A percentile compares a stretch with the other conserved stretches of the same genome.
Evolutionary conservation across 2,113 vertebrate genomes (phyloP).

Genomic region (Paramisgurnus dabryanus): DNA sequence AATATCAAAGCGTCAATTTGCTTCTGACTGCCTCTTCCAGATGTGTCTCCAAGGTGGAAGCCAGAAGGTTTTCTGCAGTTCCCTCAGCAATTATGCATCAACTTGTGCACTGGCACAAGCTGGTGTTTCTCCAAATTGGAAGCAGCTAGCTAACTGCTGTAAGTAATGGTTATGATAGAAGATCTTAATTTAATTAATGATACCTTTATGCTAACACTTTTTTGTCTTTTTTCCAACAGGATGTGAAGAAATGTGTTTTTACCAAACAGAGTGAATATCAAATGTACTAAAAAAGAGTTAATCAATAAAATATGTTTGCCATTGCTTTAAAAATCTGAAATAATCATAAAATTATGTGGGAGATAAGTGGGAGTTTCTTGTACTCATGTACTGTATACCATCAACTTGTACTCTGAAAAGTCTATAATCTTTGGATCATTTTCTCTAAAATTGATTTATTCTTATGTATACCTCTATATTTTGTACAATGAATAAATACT

Average conservation of each 20-base stretch:
- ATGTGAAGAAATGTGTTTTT: not conserved
- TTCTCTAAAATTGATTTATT: not conserved
- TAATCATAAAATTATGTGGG: too few species aligned
- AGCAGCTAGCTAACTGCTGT: constrained; percentile 68
- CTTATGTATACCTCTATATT: not conserved
- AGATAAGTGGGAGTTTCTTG: too few species aligned
- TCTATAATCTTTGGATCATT: not conserved
- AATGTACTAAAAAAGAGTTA: not conserved
- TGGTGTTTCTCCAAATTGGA: constrained; percentile 68
- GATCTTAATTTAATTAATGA: not conserved
- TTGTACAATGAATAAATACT: not conserved
- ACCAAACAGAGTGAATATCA: not conserved
- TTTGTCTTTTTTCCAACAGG: not conserved
- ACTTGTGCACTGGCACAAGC: constrained; percentile 62
- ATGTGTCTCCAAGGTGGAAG: constrained; percentile 67
- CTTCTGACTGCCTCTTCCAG: constrained; percentile 71
- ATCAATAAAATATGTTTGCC: not conserved
- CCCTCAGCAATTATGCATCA: constrained; percentile 62
- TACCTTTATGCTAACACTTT: not conserved
- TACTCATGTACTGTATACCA: not conserved
- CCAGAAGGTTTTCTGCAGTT: constrained; percentile 67
- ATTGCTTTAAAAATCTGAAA: not conserved
- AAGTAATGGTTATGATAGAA: constrained; percentile 54
- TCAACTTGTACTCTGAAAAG: not conserved
- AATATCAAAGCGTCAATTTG: constrained; percentile 63